Conservation (phyloP, 2,797 vertebrate genomes). For the Capromys pilorides region DNA sequence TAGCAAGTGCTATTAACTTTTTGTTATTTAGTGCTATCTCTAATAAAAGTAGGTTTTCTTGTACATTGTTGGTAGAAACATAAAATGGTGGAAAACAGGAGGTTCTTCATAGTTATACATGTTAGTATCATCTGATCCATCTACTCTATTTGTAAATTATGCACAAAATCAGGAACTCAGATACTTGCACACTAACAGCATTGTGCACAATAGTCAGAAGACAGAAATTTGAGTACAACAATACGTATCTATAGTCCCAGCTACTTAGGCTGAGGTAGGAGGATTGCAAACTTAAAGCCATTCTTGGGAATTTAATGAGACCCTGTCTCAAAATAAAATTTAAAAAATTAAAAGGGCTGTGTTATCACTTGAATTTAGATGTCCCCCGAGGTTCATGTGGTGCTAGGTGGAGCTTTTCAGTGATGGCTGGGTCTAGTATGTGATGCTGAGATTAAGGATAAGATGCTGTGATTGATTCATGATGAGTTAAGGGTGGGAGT, state of each 20-base stretch:
- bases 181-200: background rate
- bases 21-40: background rate
- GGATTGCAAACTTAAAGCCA: background rate
- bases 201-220: background rate
- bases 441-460: background rate
- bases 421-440: background rate
- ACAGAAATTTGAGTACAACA: background rate
- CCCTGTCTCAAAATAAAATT: background rate
- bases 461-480: background rate
- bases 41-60: background rate
- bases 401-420: background rate
- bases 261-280: background rate
- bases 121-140: background rate
- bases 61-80: background rate
- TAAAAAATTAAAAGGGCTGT: background rate
- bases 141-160: background rate
- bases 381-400: background rate
- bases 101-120: background rate
- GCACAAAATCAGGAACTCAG: background rate
- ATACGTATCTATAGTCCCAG: background rate
- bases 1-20: background rate
- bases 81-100: background rate
- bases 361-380: background rate
- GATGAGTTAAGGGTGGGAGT: background rate
- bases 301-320: background rate